These are phyloP conservation scores for Sphaerophoria taeniata DNA, from an alignment of 2,888 invertebrate genomes.

Conservation along the genomic window DNA sequence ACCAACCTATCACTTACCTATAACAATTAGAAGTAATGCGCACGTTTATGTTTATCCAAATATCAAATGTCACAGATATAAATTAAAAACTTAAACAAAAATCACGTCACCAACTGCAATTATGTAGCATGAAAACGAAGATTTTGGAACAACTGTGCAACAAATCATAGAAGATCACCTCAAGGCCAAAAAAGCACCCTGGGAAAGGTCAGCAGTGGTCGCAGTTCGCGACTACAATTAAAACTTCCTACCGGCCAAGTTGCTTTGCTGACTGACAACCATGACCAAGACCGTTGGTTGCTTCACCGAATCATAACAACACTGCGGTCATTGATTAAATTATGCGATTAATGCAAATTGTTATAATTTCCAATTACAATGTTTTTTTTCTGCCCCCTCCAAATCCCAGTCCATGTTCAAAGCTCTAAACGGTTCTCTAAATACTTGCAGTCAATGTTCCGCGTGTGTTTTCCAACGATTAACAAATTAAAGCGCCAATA, in stretches of 20 bases:
- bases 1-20: slow-evolving; percentile 14
- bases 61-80: slow-evolving; percentile 65
- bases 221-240: background rate
- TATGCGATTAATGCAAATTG: slow-evolving; percentile 60
- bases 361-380: slow-evolving; percentile 60
- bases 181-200: slow-evolving; percentile 65
- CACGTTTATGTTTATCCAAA: slow-evolving; percentile 52
- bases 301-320: slow-evolving; percentile 48
- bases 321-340: slow-evolving; percentile 35
- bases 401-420: no score
- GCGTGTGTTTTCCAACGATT: slow-evolving; percentile 56
- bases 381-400: slow-evolving; percentile 9
- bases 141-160: slow-evolving; percentile 39
- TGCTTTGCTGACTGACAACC: slow-evolving; percentile 23
- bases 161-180: slow-evolving; percentile 69
- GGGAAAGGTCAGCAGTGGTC: slow-evolving; percentile 64
- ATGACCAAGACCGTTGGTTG: background rate
- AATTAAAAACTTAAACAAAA: background rate
- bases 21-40: slow-evolving; percentile 41
- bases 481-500: slow-evolving; percentile 72
- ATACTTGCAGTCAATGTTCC: background rate
- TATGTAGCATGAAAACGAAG: slow-evolving; percentile 20
- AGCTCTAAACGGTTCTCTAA: no score
- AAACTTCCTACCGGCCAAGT: slow-evolving; percentile 53
- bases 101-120: slow-evolving; percentile 58